Evolutionary conservation across 2,888 invertebrate genomes (phyloP), one percentile per base, ranked within the genome.

Genomic region (Exocentrus adspersus): DNA sequence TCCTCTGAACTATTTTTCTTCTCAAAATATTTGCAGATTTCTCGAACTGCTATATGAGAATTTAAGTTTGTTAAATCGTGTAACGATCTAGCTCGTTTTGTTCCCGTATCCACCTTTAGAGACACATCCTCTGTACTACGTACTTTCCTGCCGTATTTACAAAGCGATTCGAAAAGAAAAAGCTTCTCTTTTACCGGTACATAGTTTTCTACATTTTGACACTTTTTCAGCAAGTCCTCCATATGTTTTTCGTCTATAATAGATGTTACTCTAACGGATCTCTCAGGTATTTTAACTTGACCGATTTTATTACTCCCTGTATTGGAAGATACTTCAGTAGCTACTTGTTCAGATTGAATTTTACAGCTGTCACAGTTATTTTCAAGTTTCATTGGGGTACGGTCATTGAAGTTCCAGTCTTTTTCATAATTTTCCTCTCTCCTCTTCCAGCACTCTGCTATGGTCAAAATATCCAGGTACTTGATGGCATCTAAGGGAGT

Each of bases 401-500:
- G 21, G 50, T 68, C 52, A 30, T 72, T 71, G 56, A 59, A 77
- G 52, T 79, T 80, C 70, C 77, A 79, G 75, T 80, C 80, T 77
- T 78, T 77, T 69, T 74, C 71, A 28, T 67, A 63, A 16, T 54
- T 61, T 30, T 64, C 51, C 58, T 60, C 65, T 65, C 65, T 61
- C 65, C 64, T 65, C 60, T 69, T 77, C 76, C 77, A 79, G 45
- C 74, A 75, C 42, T 79, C 78, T 30, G 88, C 87, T 51, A 89
- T 86, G 67, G 88, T 86, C 60, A 90, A 78, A 69, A 91, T 91
- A 79, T 90, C 91, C 76, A 91, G 81, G 78, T 91, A 91, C 77
- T 90, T 89, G 62, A 91, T 86, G 68, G 89, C 88, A 51, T 90
- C 89, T 68, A 91, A 82, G 16, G 91, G 91, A 24, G 91, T 92